Evolutionary conservation across 1,140 invertebrate species (phyloP).

Genomic region (Harlomillsia oculata): DNA sequence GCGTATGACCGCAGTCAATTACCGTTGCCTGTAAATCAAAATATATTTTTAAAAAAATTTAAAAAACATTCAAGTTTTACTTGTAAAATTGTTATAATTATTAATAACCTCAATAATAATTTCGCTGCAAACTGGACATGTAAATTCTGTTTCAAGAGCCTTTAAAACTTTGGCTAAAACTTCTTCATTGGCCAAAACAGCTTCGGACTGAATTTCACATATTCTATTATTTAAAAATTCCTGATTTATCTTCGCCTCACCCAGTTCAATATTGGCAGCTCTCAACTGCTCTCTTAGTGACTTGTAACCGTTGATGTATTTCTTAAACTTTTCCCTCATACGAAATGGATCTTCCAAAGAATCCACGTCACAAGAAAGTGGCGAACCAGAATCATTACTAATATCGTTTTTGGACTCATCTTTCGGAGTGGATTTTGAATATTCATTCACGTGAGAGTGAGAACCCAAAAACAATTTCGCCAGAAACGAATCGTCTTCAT

Average conservation of each 20-base stretch:
- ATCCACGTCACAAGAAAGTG: too few relatives aligned
- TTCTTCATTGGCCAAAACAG: slow-evolving; percentile 38
- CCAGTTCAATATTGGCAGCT: too few relatives aligned
- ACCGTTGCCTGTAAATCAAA: slow-evolving; percentile 49
- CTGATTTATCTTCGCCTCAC: too few relatives aligned
- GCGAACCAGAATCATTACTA: too few relatives aligned
- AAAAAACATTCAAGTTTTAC: background rate
- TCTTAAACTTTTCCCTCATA: too few relatives aligned
- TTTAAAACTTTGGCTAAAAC: slow-evolving; percentile 49
- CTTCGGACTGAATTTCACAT: slow-evolving; percentile 5
- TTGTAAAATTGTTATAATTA: slow-evolving; percentile 1
- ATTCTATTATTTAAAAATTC: slow-evolving; percentile 3
- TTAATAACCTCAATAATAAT: slow-evolving; percentile 51
- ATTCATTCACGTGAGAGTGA: too few relatives aligned
- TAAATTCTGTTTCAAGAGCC: slow-evolving; percentile 63
- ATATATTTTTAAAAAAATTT: too few relatives aligned
- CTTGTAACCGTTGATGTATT: background rate
- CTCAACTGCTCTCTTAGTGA: background rate
- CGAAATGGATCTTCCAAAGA: too few relatives aligned
- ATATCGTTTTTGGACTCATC: background rate
- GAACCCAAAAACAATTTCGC: too few relatives aligned
- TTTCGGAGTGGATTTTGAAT: too few relatives aligned
- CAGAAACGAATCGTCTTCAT: too few relatives aligned
- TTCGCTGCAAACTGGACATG: slow-evolving; percentile 69
- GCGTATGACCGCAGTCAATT: slow-evolving; percentile 66